Base-by-base conservation (phyloP, 23 tunicate species). In the Trididemnum miniatum region DNA sequence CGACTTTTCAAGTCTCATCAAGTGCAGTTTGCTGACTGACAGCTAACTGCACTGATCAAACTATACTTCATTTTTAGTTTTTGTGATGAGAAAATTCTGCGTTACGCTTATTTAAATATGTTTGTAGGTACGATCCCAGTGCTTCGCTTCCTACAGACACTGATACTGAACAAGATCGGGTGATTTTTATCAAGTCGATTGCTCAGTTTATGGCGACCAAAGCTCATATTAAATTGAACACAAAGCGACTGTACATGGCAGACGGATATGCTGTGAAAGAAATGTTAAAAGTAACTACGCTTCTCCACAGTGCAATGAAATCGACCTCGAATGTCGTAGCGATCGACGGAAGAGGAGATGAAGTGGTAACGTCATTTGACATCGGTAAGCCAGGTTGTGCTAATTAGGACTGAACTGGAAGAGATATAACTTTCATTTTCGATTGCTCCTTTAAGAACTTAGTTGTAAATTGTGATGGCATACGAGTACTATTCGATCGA, bases 181-280 rank as follows among this genome's bases (percentile, higher is more conserved):
- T 95, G 31, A 90, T 90, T 26, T 87, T 95, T 80, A 95, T 95
- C 86, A 95, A 95, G 64, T 89, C 96, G n/a, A 26, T 83, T 24
- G 96, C 99, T 29, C 95, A 95, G 59, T 89, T 86, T 51, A 83
- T 95, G 52, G 96, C 95, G 0, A 95, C 96, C 2, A 95, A 90
- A 65, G 88, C 90, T 31, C 96, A 95, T 51, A 83, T 95, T 18
- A 89, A 87, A 76, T 85, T 95, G 29, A 95, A 95, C 69, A 95
- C 99, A 22, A 95, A 95, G 83, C 77, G 96, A 20, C 77, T 95
- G 36, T 95, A 95, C 66, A 90, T 89, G 95, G 99, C 99, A 4
- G 99, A 95, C 72, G 99, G 99, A 0, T 95, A 95, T 79, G 92
- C 99, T 0, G 99, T 95, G 39, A 95, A 95, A 71, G 99, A 95